phyloP scores from a whole-genome alignment of 2,113 vertebrate species.

The Proterorhinus semilunaris region DNA sequence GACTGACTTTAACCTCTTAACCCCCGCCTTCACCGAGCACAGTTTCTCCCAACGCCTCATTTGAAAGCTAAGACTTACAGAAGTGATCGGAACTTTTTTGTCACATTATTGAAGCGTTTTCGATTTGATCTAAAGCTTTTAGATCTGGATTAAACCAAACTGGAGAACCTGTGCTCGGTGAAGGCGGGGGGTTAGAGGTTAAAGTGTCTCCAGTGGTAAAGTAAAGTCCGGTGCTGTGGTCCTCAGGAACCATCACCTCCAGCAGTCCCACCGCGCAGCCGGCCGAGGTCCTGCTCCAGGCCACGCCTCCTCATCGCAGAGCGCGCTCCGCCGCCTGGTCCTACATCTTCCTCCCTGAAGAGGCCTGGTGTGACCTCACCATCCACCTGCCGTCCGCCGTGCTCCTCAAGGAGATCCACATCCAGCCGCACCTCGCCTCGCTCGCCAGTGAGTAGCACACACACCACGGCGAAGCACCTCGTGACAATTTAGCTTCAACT shows the following conservation, averaged over 20 bases:
- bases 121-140: too few relatives aligned
- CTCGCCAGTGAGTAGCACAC: conserved; percentile 84
- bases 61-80: too few relatives aligned
- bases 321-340: conserved; percentile 98
- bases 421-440: conserved; percentile 96
- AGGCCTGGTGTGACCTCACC: conserved; percentile 99
- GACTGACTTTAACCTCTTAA: too few relatives aligned
- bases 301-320: conserved; percentile 92
- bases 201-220: too few relatives aligned
- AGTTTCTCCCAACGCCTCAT: too few relatives aligned
- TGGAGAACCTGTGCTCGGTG: too few relatives aligned
- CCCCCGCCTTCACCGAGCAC: too few relatives aligned
- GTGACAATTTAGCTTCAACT: too few relatives aligned
- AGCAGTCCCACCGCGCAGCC: conserved; percentile 98
- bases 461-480: background rate
- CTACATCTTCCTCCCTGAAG: conserved; percentile 96
- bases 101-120: too few relatives aligned
- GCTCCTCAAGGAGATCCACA: conserved; percentile 96
- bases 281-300: conserved; percentile 94
- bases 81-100: too few relatives aligned
- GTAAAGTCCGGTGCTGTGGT: background rate
- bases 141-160: too few relatives aligned
- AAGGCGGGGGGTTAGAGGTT: too few relatives aligned
- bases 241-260: conserved; percentile 94
- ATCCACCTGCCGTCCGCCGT: conserved; percentile 97